A percentile compares a stretch with the other conserved stretches of the same genome.
Evolutionary conservation across 2,888 invertebrate species (phyloP).

Genomic region (Periphyllus acericola): DNA sequence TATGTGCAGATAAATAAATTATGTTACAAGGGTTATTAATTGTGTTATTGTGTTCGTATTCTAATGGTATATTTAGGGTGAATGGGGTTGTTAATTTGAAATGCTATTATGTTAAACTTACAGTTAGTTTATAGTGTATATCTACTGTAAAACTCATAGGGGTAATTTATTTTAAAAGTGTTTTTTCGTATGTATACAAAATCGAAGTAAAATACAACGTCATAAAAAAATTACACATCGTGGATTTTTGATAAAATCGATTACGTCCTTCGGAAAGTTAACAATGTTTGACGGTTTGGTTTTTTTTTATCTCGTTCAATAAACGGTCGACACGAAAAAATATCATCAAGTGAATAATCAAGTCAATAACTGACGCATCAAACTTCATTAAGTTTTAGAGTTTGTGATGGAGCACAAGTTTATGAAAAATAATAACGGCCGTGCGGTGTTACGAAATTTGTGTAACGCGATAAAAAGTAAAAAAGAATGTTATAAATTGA

Average conservation of each 20-base stretch:
- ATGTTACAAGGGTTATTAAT: conserved; percentile 41
- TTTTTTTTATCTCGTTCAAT: neutral
- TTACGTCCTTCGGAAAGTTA: neutral
- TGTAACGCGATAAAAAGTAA: neutral
- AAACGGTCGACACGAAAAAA: no score
- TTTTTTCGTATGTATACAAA: neutral
- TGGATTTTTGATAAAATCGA: neutral
- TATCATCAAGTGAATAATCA: no score
- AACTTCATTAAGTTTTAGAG: neutral
- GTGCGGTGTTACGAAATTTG: neutral
- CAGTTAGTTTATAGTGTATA: neutral
- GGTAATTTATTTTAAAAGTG: conserved; percentile 28
- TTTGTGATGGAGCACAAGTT: neutral
- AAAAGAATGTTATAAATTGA: neutral
- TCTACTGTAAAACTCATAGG: neutral
- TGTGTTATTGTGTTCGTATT: conserved; percentile 32
- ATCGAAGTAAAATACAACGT: neutral
- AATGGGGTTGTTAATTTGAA: conserved; percentile 42
- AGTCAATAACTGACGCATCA: neutral
- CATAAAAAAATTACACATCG: neutral
- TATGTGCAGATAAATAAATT: conserved; percentile 6
- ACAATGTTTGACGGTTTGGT: neutral
- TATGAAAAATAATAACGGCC: neutral
- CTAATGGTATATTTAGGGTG: conserved; percentile 7
- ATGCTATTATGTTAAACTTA: conserved; percentile 28